phyloP scores from a whole-genome alignment of 1,140 invertebrate genomes.

The Listronotus oregonensis region DNA sequence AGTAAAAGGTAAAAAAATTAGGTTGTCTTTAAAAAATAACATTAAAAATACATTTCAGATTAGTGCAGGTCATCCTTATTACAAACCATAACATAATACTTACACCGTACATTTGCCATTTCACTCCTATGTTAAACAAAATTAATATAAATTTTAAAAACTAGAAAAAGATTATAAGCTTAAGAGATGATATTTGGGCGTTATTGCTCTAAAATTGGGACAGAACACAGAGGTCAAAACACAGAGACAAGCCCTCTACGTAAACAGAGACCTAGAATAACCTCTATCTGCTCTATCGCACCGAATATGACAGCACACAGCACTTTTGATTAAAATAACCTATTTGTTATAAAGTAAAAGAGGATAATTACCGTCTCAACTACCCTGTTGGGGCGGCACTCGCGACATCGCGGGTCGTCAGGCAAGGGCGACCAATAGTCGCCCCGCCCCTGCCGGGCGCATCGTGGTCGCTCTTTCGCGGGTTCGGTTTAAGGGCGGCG shows the following conservation, averaged over 20 bases:
- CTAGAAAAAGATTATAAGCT: too few species aligned
- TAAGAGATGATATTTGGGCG: too few species aligned
- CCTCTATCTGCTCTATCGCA: background rate
- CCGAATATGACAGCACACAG: background rate
- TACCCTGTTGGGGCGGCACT: slow-evolving; percentile 33
- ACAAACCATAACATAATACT: too few species aligned
- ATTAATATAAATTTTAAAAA: too few species aligned
- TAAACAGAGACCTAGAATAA: background rate
- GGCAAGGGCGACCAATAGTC: slow-evolving; percentile 34
- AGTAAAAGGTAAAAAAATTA: too few species aligned
- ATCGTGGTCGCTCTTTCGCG: slow-evolving; percentile 34
- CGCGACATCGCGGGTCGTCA: slow-evolving; percentile 34
- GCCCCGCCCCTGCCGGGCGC: slow-evolving; percentile 37
- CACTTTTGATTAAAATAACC: background rate
- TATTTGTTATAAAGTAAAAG: background rate
- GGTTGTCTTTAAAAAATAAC: too few species aligned
- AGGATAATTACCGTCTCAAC: slow-evolving; percentile 25
- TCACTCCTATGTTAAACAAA: too few species aligned
- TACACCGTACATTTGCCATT: too few species aligned
- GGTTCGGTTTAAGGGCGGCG: slow-evolving; percentile 15
- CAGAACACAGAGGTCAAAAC: slow-evolving; percentile 13
- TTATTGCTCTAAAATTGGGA: background rate
- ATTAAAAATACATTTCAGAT: too few species aligned
- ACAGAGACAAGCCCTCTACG: slow-evolving; percentile 4
- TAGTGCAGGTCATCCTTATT: too few species aligned